These are phyloP conservation scores for Macrotus californicus DNA, from an alignment of 2,113 vertebrate species.

Conservation along the genomic window DNA sequence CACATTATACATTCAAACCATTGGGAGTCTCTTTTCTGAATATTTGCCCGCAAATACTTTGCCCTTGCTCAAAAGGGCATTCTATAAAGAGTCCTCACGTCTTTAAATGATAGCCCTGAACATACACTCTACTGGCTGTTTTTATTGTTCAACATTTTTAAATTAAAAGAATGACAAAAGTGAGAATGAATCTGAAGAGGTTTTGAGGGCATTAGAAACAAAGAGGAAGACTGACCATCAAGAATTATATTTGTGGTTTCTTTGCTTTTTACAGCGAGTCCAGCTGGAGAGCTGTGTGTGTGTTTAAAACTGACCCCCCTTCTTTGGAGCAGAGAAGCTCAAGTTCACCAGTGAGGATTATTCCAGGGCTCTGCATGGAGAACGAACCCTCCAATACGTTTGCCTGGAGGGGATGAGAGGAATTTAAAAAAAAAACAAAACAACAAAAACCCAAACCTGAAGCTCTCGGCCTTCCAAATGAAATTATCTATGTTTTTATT, in stretches of 20 bases:
- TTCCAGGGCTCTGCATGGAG: constrained; percentile 33
- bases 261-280: neutral
- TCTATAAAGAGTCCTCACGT: neutral
- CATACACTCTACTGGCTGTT: neutral
- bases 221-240: constrained; percentile 37
- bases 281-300: constrained; percentile 32
- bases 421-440: neutral
- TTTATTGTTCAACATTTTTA: neutral
- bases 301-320: constrained; percentile 55
- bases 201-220: constrained; percentile 3
- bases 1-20: neutral
- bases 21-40: neutral
- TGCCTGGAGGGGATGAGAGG: constrained; percentile 46
- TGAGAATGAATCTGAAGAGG: neutral
- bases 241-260: constrained; percentile 27
- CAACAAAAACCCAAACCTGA: constrained; percentile 47
- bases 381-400: constrained; percentile 45
- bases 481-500: constrained; percentile 70
- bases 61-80: neutral
- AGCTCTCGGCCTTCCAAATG: constrained; percentile 64
- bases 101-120: neutral
- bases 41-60: neutral
- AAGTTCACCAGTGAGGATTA: constrained; percentile 60
- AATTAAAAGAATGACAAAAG: neutral
- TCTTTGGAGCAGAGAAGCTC: constrained; percentile 49